Evolutionary conservation across 2,113 vertebrate genomes (phyloP).

Genomic region (Corvus hawaiiensis): DNA sequence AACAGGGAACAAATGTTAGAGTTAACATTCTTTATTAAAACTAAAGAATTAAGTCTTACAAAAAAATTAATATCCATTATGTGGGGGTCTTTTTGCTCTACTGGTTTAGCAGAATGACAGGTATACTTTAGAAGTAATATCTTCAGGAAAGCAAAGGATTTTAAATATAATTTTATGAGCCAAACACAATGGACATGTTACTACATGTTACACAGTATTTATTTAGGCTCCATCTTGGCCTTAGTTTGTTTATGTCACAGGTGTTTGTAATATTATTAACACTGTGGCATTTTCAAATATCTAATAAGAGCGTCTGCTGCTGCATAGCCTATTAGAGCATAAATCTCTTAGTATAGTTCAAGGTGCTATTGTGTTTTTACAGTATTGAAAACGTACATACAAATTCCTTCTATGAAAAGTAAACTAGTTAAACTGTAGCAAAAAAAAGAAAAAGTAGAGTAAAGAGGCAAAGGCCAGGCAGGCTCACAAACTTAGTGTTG

Average conservation of each 20-base stretch:
- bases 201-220: not conserved
- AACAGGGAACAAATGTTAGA: not conserved
- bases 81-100: not conserved
- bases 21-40: conserved; percentile 47
- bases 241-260: not conserved
- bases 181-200: not conserved
- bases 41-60: not conserved
- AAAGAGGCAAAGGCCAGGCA: not conserved
- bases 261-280: not conserved
- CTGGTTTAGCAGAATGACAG: not conserved
- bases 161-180: not conserved
- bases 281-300: not conserved
- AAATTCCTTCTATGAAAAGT: not conserved
- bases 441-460: not conserved
- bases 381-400: not conserved
- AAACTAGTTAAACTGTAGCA: not conserved
- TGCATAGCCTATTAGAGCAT: fast-evolving
- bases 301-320: not conserved
- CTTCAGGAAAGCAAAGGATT: not conserved
- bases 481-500: not conserved
- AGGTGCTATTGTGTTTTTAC: not conserved
- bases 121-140: not conserved
- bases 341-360: not conserved
- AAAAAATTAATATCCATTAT: not conserved
- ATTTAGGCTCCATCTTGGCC: not conserved